A percentile compares a stretch with the other conserved stretches of the same genome.
Conservation (phyloP, 2,797 vertebrate species). For the Kryptolebias ocellatus region DNA sequence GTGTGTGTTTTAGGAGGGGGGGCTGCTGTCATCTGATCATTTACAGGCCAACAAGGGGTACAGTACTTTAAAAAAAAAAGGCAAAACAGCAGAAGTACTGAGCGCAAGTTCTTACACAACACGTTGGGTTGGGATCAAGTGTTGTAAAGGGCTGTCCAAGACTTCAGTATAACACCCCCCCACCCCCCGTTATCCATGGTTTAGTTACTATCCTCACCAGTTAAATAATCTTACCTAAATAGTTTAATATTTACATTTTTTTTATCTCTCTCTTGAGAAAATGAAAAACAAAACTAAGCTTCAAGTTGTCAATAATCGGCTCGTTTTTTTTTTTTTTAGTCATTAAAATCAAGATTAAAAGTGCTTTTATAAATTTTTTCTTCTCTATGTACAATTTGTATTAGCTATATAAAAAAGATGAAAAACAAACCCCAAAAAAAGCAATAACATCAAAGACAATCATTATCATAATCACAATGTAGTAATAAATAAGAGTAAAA, state of each 20-base stretch:
- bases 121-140: conserved; percentile 61
- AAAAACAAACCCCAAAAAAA: conserved; percentile 51
- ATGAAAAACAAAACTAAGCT: conserved; percentile 75
- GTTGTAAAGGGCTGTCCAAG: conserved; percentile 74
- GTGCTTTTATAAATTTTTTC: conserved; percentile 98
- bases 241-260: conserved; percentile 88
- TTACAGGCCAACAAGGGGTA: conserved; percentile 74
- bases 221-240: conserved; percentile 91
- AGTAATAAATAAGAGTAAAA: conserved; percentile 84
- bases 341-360: conserved; percentile 99
- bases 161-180: conserved; percentile 72
- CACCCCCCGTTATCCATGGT: conserved; percentile 73
- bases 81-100: conserved; percentile 80
- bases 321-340: conserved; percentile 81
- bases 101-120: conserved; percentile 78
- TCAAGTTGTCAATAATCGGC: conserved; percentile 89
- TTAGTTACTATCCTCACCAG: conserved; percentile 82
- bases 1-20: not conserved
- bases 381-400: conserved; percentile 96
- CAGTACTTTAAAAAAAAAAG: conserved; percentile 79
- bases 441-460: conserved; percentile 81
- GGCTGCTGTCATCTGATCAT: conserved; percentile 25
- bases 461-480: conserved; percentile 79
- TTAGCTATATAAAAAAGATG: conserved; percentile 81
- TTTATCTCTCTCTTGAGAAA: conserved; percentile 84